These are phyloP conservation scores for Dryoscopus gambensis DNA, from an alignment of 2,113 vertebrate genomes.

Conservation along the genomic window DNA sequence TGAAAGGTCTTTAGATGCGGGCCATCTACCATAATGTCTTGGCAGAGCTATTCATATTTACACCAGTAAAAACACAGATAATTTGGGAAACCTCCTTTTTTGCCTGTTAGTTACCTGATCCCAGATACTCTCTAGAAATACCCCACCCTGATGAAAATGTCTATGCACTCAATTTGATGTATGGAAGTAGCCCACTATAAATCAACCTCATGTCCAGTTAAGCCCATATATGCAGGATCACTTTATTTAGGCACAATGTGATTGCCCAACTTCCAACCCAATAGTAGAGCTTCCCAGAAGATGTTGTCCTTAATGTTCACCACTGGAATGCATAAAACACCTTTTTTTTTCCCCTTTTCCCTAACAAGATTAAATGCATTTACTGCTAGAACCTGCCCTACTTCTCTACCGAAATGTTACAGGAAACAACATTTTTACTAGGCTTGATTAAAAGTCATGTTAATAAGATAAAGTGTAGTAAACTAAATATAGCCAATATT, in stretches of 20 bases:
- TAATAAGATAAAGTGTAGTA: constrained; percentile 19
- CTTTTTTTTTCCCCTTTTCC: not conserved
- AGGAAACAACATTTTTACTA: constrained; percentile 29
- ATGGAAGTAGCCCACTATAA: not conserved
- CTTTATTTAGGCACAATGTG: not conserved
- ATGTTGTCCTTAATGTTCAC: not conserved
- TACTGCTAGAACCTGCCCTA: constrained; percentile 40
- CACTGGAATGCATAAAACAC: not conserved
- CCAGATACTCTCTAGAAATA: not conserved
- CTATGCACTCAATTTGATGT: not conserved
- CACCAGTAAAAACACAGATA: not conserved
- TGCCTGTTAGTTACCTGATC: not conserved
- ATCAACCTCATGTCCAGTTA: not conserved
- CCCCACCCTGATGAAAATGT: not conserved
- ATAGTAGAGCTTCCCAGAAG: not conserved
- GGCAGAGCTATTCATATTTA: not conserved
- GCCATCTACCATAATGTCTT: not conserved
- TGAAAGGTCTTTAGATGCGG: not conserved
- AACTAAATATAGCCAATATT: not conserved
- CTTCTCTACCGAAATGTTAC: constrained; percentile 31
- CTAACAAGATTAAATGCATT: constrained; percentile 31
- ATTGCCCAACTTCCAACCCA: not conserved
- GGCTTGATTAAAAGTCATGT: constrained; percentile 59
- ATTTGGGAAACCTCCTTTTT: not conserved
- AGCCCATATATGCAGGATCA: not conserved